Evolutionary conservation across 2,888 invertebrate genomes (phyloP).

Genomic region (Thalpophila matura): DNA sequence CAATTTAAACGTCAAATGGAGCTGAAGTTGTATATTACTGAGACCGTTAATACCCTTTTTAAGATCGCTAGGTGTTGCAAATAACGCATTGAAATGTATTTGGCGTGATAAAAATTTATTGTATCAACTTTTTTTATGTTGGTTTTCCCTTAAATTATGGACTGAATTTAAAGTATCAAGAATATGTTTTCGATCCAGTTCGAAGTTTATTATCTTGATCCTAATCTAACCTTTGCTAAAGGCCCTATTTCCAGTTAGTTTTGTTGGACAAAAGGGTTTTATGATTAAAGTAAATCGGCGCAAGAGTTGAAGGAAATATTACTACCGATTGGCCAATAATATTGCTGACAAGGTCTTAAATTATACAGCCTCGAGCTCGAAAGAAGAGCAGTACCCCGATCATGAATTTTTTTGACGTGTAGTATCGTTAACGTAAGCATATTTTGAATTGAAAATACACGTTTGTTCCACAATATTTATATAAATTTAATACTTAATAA

Average conservation of each 20-base stretch:
- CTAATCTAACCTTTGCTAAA: constrained; percentile 1
- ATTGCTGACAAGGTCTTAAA: too few species aligned
- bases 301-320: too few species aligned
- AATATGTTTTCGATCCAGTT: constrained; percentile 7
- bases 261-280: too few species aligned
- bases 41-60: constrained; percentile 46
- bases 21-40: constrained; percentile 14
- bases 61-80: constrained; percentile 45
- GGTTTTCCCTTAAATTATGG: constrained; percentile 17
- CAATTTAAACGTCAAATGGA: constrained; percentile 59
- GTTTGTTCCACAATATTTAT: too few species aligned
- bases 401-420: too few species aligned
- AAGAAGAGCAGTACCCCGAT: too few species aligned
- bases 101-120: constrained; percentile 53
- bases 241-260: not conserved
- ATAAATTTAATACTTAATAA: too few species aligned
- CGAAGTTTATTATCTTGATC: constrained; percentile 1
- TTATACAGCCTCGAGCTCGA: too few species aligned
- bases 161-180: constrained; percentile 9
- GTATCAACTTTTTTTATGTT: constrained; percentile 9
- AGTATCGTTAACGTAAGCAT: too few species aligned
- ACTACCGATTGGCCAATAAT: too few species aligned
- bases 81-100: constrained; percentile 38
- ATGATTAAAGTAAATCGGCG: too few species aligned
- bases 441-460: too few species aligned